Evolutionary conservation across 2,888 invertebrate species (phyloP), one percentile per base, ranked within the genome.

Genomic region (Pteria penguin): DNA sequence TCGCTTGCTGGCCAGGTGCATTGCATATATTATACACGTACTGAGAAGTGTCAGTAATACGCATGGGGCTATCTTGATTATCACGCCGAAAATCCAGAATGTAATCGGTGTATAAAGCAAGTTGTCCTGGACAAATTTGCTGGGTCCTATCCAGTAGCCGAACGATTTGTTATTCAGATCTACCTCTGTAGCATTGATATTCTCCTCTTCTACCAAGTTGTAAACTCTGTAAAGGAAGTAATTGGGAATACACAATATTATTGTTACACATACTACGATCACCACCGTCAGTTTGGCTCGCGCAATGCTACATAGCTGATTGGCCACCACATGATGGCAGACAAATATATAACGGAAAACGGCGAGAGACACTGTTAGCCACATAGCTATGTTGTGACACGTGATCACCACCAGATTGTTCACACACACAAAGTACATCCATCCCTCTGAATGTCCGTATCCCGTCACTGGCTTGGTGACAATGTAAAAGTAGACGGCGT

Each of bases 51-150:
- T 97, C 65, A 98, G 93, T 0, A 96, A 95, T 79, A 97, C 94
- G 91, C 97, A 97, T 2, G 98, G 98, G 81, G 97, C 95, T 75
- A 98, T 93, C 93, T 98, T 98, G 86, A 98, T 95, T 81, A 97
- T 95, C 11, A 98, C 97, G 91, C 97, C 96, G 92, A 97, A 98
- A 87, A 97, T 95, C 95, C 97, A 96, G 92, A 97, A 96, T 88
- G 96, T 97, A 79, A 96, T 94, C 45, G 83, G 82, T 58, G 83
- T 81, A 69, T 86, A 87, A 29, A 80, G 82, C n/a, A 79, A 67
- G 77, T 89, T 81, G 29, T 80, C 27, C 8, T 63, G 22, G 4
- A 87, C 85, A 81, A 86, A 87, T 4, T 82, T 65, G 24, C 87
- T 86, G 32, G 83, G 79, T 1, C 73, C 75, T 57, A 90, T 87